Evolutionary conservation across 2,113 vertebrate genomes (phyloP), one percentile per base, ranked within the genome.

Genomic region (Toxotes jaculatrix): DNA sequence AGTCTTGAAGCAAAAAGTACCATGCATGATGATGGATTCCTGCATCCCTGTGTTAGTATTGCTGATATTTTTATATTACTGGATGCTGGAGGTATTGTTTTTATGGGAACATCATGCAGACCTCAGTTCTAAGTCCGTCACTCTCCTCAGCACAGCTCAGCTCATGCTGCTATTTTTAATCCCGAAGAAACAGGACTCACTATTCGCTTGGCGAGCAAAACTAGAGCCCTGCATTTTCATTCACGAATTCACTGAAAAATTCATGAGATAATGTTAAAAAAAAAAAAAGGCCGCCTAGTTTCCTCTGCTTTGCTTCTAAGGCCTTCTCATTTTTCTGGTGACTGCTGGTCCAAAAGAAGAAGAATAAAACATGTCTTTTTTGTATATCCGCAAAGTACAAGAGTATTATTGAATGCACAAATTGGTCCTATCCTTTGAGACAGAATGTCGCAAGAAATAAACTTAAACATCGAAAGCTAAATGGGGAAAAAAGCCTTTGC

Each of bases 161-260:
- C 77, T 85, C 69, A 64, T 75, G 78, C 61, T 86, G 89, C 93
- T 95, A 94, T 95, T 94, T 93, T 93, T 93, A 94, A 90, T 92
- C 78, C 80, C 72, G 67, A 65, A 83, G 80, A 77, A 82, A 72
- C 82, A 64, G 74, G 75, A 38, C 78, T 90, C 80, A 85, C 86
- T 83, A 72, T 86, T 87, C 71, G 60, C 85, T 69, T 77, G 83
- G 79, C 59, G 79, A 88, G 89, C 80, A 83, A 75, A 92, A 92
- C 82, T 82, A 73, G 85, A 87, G 72, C 83, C 83, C 59, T 82
- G 88, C 87, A 88, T 86, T 91, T 91, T 92, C 87, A 88, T 93
- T 94, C 91, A 91, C 80, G 21, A 82, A 85, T 83, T 84, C 87
- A 89, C 91, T 94, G 81, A 95, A 95, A 94, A 91, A 94, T 95